Conservation (phyloP, 2,888 invertebrate species). For the Crioceris asparagi region DNA sequence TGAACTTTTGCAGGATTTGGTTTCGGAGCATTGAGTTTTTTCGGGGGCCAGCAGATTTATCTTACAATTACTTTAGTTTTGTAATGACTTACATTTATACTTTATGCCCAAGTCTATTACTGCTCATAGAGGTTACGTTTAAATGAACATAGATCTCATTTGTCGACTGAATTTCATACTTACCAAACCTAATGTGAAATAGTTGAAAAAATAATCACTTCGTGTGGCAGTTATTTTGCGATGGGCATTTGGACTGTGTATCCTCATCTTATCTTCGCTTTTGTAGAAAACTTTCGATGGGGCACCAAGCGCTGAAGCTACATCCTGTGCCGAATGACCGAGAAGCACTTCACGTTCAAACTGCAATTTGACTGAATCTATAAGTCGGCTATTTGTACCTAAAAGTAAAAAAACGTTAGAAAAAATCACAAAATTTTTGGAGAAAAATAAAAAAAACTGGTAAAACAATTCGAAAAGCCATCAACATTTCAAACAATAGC, state of each 20-base stretch:
- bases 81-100: no score
- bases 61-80: no score
- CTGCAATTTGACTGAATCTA: constrained; percentile 49
- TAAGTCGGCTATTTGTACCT: constrained; percentile 48
- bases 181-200: constrained; percentile 91
- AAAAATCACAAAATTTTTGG: no score
- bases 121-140: no score
- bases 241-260: constrained; percentile 82
- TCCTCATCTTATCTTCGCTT: constrained; percentile 98
- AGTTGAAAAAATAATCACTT: constrained; percentile 98
- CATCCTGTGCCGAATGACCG: constrained; percentile 82
- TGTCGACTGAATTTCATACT: no score
- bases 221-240: constrained; percentile 65
- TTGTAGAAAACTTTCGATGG: constrained; percentile 92
- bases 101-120: no score
- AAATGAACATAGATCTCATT: no score
- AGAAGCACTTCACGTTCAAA: constrained; percentile 64
- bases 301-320: constrained; percentile 79
- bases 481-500: constrained; percentile 1
- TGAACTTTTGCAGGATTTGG: no score
- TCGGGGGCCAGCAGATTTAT: no score
- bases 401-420: not conserved
- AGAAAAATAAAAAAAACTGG: no score
- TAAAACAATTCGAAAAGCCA: no score
- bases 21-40: no score